Conservation (phyloP, 2,113 vertebrate species). For the Mellivora capensis region DNA sequence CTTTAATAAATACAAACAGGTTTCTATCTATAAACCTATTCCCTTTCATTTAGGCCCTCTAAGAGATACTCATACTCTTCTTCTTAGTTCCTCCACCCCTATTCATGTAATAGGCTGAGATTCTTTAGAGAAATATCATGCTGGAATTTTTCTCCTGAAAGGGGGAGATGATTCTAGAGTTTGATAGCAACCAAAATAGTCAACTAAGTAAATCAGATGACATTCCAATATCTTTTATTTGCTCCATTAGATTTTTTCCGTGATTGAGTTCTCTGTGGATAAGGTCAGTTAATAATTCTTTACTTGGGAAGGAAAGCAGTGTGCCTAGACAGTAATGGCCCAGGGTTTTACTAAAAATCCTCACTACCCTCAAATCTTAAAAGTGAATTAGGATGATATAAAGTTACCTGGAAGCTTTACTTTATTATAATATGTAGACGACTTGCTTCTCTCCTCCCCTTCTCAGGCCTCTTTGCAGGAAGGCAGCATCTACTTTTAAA, state of each 20-base stretch:
- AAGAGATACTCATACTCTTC: not conserved
- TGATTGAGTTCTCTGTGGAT: not conserved
- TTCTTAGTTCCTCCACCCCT: not conserved
- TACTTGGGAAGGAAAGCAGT: not conserved
- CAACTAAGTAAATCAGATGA: not conserved
- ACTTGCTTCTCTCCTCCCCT: not conserved
- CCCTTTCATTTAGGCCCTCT: not conserved
- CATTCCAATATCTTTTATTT: not conserved
- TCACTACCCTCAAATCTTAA: not conserved
- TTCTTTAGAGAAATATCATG: not conserved
- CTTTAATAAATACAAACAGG: not conserved
- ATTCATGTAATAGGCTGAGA: not conserved
- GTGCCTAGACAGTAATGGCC: not conserved
- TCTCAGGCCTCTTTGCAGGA: not conserved
- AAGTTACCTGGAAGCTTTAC: not conserved
- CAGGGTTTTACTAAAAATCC: not conserved
- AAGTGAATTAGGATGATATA: not conserved
- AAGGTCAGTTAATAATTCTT: not conserved
- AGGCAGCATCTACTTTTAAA: not conserved
- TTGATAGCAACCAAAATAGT: not conserved
- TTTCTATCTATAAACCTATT: not conserved
- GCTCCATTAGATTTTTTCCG: not conserved
- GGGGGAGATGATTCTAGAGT: not conserved
- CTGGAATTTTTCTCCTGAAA: not conserved
- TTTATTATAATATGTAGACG: not conserved